Conservation (phyloP, 2,888 invertebrate species). For the Petrophora chlorosata region DNA sequence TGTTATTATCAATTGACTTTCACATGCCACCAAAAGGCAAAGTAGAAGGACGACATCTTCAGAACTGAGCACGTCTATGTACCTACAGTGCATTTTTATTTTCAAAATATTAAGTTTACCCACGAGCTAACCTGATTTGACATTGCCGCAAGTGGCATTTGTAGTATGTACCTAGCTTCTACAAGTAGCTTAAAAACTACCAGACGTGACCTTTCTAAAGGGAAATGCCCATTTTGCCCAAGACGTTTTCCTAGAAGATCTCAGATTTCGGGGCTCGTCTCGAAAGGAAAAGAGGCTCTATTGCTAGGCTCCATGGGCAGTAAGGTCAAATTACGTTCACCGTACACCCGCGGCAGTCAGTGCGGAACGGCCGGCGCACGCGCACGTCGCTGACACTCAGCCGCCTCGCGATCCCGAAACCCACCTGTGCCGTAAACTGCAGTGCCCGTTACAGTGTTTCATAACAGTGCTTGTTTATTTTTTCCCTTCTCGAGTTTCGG, state of each 20-base stretch:
- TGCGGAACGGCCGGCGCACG: conserved; percentile 72
- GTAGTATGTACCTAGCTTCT: no score
- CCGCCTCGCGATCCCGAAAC: conserved; percentile 60
- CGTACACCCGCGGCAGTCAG: conserved; percentile 62
- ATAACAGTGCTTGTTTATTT: conserved; percentile 71
- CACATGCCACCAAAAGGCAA: no score
- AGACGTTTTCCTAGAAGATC: conserved; percentile 37
- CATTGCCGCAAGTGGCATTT: no score
- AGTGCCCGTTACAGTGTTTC: conserved; percentile 75
- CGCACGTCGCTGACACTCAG: conserved; percentile 59
- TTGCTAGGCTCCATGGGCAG: conserved; percentile 73
- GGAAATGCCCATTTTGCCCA: conserved; percentile 9
- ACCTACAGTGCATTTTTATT: no score
- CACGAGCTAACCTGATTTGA: no score
- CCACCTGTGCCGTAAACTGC: conserved; percentile 63
- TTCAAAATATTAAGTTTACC: no score
- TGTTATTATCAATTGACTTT: no score
- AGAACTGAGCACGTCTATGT: no score
- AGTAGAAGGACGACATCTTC: no score
- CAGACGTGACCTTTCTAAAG: not conserved
- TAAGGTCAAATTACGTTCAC: conserved; percentile 79
- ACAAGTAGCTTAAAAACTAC: no score
- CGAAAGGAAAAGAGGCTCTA: conserved; percentile 67
- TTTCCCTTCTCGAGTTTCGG: conserved; percentile 54
- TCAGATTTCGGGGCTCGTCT: conserved; percentile 51